These are phyloP conservation scores for Carassius carassius DNA, from an alignment of 2,113 vertebrate genomes.

Conservation along the genomic window DNA sequence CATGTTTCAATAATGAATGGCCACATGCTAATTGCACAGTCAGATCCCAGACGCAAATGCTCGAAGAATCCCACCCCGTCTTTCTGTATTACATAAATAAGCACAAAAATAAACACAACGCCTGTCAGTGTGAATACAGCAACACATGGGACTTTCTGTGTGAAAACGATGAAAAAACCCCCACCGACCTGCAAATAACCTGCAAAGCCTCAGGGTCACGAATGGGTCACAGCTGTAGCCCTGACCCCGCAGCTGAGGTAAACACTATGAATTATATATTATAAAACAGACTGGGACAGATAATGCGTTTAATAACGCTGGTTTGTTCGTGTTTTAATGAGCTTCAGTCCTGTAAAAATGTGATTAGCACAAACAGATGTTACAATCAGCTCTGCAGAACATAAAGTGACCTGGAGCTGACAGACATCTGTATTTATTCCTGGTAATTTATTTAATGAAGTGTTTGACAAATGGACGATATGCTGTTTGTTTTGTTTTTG, in stretches of 20 bases:
- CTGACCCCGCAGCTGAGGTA: background rate
- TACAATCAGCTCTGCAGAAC: background rate
- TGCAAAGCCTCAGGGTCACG: background rate
- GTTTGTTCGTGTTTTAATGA: background rate
- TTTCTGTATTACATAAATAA: background rate
- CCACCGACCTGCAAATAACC: background rate
- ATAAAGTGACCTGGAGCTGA: background rate
- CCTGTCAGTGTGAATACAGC: background rate
- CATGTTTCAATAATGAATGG: background rate
- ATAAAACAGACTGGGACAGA: background rate
- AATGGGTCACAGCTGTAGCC: background rate
- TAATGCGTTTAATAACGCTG: background rate
- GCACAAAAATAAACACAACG: background rate
- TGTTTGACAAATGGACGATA: background rate
- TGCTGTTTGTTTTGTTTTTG: background rate
- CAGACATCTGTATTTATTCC: background rate
- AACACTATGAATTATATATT: background rate
- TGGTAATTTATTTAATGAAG: background rate
- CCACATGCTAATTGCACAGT: background rate
- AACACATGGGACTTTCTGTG: background rate
- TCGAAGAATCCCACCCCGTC: background rate
- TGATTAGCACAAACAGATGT: conserved; percentile 2
- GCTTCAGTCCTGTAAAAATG: background rate
- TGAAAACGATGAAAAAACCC: background rate
- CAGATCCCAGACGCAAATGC: background rate